Percentiles rank a stretch among this genome's conserved stretches.
phyloP scores from a whole-genome alignment of 2,797 vertebrate genomes.

The Macropus fuliginosus region DNA sequence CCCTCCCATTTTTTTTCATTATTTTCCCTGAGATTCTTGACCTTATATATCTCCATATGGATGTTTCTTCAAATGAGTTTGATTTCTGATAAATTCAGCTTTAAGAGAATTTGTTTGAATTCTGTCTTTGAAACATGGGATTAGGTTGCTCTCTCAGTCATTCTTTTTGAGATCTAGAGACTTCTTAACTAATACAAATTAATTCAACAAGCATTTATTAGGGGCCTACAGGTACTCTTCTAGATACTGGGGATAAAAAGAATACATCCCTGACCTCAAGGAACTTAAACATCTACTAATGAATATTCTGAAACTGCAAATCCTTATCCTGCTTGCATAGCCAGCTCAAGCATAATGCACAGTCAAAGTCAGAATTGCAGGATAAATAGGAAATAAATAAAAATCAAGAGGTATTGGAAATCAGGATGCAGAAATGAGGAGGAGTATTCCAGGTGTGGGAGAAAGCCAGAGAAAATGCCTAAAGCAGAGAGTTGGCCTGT shows the following conservation, averaged over 20 bases:
- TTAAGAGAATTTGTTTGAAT: constrained; percentile 73
- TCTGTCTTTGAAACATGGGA: constrained; percentile 73
- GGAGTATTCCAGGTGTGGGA: not conserved
- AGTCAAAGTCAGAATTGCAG: not conserved
- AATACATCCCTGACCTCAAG: not conserved
- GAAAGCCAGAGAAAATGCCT: not conserved
- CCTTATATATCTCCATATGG: not conserved
- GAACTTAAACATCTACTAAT: not conserved
- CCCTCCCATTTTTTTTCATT: not conserved
- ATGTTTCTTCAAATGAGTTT: constrained; percentile 72
- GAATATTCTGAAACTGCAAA: not conserved
- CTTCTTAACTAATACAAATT: not conserved
- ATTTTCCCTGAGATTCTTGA: not conserved
- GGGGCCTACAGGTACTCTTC: not conserved
- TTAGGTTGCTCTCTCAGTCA: constrained; percentile 52
- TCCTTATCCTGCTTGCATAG: not conserved
- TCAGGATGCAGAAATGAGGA: not conserved
- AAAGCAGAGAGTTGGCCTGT: not conserved
- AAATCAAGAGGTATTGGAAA: not conserved
- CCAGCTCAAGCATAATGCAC: not conserved
- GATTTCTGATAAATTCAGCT: constrained; percentile 54
- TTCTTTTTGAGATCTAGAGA: constrained; percentile 65
- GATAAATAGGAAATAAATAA: not conserved
- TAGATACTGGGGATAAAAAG: not conserved
- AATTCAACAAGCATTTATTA: not conserved